Evolutionary conservation across 2,888 invertebrate species (phyloP).

Genomic region (Oasisia sp.): DNA sequence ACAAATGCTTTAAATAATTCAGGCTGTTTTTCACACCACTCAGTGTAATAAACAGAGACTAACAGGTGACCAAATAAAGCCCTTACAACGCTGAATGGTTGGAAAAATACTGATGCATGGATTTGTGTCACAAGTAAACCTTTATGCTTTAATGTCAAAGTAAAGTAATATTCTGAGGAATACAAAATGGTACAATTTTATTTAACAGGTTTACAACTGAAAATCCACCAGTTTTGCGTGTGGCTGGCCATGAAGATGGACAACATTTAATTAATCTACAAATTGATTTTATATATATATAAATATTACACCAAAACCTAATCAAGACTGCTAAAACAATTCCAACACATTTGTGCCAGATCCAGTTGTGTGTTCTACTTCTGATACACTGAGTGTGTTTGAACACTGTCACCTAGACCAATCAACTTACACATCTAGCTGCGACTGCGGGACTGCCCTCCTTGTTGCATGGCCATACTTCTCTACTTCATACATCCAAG

Average conservation of each 20-base stretch:
- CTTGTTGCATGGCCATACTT: slow-evolving; percentile 58
- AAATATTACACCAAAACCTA: neutral
- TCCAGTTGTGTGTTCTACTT: neutral
- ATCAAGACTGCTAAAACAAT: neutral
- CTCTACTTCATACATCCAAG: slow-evolving; percentile 62
- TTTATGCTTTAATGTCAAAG: too few relatives aligned
- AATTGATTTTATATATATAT: neutral
- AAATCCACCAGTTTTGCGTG: too few relatives aligned
- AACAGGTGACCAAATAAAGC: too few relatives aligned
- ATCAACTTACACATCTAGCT: slow-evolving; percentile 43
- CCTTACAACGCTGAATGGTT: too few relatives aligned
- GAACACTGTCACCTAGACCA: neutral
- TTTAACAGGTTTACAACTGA: too few relatives aligned
- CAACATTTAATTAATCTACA: neutral
- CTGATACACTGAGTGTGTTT: neutral
- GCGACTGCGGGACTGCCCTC: slow-evolving; percentile 43
- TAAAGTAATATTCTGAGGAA: too few relatives aligned
- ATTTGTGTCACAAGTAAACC: too few relatives aligned
- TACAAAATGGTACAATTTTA: too few relatives aligned
- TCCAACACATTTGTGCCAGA: neutral
- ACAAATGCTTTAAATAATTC: neutral
- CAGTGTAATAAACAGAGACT: too few relatives aligned
- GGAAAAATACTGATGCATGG: too few relatives aligned
- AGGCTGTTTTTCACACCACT: too few relatives aligned
- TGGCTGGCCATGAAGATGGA: too few relatives aligned